These are phyloP conservation scores for Biston stratarius DNA, from an alignment of 2,888 invertebrate genomes.

Conservation along the genomic window DNA sequence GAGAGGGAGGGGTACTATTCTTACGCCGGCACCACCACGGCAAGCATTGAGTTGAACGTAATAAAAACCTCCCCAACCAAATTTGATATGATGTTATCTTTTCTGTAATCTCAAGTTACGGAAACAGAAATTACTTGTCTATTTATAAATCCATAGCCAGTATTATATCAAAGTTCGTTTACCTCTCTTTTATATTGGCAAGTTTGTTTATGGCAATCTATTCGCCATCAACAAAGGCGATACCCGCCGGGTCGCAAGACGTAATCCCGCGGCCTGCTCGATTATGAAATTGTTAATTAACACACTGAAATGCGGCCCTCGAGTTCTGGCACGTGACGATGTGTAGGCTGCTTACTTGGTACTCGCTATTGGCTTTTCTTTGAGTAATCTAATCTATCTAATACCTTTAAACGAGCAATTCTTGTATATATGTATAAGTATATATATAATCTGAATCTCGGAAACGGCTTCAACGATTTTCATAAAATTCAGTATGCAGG, in stretches of 20 bases:
- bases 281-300: conserved; percentile 57
- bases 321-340: not conserved
- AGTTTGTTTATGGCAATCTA: conserved; percentile 33
- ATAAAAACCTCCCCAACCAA: too few relatives aligned
- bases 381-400: too few relatives aligned
- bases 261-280: conserved; percentile 45
- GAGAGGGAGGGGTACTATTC: too few relatives aligned
- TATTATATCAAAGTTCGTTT: conserved; percentile 15
- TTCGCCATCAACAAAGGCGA: conserved; percentile 40
- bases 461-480: too few relatives aligned
- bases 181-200: conserved; percentile 14
- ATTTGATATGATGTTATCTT: too few relatives aligned
- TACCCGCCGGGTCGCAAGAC: conserved; percentile 21
- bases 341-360: not conserved
- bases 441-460: too few relatives aligned
- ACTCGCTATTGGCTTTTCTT: conserved; percentile 1
- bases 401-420: not conserved
- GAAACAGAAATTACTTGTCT: too few relatives aligned
- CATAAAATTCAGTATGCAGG: too few relatives aligned
- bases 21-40: too few relatives aligned
- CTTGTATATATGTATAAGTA: too few relatives aligned
- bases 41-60: too few relatives aligned
- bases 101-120: too few relatives aligned
- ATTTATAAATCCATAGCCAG: conserved; percentile 5
- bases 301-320: conserved; percentile 23